Conservation (phyloP, 2,888 invertebrate genomes). For the Meteorus cinctellus region DNA sequence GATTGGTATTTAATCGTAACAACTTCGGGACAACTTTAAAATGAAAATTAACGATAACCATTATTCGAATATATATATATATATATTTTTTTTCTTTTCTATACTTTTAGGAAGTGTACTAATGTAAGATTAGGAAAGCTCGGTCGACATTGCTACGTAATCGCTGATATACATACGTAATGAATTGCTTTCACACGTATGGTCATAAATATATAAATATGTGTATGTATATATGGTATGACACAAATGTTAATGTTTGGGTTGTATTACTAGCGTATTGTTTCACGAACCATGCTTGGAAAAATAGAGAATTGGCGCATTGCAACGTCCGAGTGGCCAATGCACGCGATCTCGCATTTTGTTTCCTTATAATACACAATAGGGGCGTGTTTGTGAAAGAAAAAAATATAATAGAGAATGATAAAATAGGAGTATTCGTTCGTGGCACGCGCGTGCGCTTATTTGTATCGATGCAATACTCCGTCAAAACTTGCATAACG, state of each 20-base stretch:
- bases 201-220: neutral
- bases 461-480: conserved; percentile 3
- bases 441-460: neutral
- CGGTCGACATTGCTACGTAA: neutral
- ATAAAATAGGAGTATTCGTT: neutral
- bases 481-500: conserved; percentile 44
- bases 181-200: neutral
- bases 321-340: conserved; percentile 30
- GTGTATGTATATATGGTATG: no score
- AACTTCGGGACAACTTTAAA: no score
- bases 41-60: no score
- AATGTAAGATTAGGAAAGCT: neutral
- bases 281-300: conserved; percentile 16
- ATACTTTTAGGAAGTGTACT: neutral
- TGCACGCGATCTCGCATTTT: conserved; percentile 41
- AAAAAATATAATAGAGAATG: conserved; percentile 19
- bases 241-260: no score
- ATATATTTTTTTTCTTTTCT: neutral
- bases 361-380: conserved; percentile 43
- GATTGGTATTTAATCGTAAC: no score
- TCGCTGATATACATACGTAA: neutral
- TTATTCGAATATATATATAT: no score
- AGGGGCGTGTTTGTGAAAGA: conserved; percentile 47
- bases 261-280: no score
- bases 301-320: conserved; percentile 39